Conservation (phyloP, 2,888 invertebrate species). For the Drosophila silvestris region DNA sequence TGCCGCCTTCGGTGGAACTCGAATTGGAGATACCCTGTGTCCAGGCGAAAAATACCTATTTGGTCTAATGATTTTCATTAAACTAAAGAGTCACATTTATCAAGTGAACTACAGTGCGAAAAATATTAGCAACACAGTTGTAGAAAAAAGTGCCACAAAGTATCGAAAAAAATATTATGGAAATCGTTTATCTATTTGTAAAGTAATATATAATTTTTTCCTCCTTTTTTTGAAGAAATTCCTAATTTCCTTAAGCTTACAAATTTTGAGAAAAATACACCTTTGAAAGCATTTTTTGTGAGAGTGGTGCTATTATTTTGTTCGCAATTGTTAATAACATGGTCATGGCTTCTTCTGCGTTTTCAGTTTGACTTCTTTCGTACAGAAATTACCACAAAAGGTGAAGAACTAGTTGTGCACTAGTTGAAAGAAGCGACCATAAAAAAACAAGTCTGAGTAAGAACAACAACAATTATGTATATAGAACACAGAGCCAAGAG, state of each 20-base stretch:
- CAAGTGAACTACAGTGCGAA: background rate
- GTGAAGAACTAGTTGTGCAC: conserved; percentile 56
- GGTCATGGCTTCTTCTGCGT: conserved; percentile 29
- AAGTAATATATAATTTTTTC: background rate
- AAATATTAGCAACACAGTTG: background rate
- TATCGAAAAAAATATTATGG: background rate
- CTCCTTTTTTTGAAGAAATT: background rate
- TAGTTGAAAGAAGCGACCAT: conserved; percentile 53
- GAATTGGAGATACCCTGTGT: background rate
- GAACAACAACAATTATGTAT: conserved; percentile 6
- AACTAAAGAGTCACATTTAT: background rate
- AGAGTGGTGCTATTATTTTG: background rate
- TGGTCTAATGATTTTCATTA: background rate
- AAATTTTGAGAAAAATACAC: background rate
- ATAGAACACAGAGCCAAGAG: conserved; percentile 7
- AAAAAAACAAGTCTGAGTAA: conserved; percentile 40
- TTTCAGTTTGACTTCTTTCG: conserved; percentile 23
- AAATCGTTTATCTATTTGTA: background rate
- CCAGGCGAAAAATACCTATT: too few relatives aligned
- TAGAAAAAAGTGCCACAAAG: background rate
- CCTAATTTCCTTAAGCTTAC: background rate
- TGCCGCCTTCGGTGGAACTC: background rate
- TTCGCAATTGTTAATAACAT: conserved; percentile 29
- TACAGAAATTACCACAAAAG: conserved; percentile 62
- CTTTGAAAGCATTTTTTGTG: background rate